Percentiles rank a stretch among this genome's conserved stretches.
These are phyloP conservation scores for Aporrectodea caliginosa DNA, from an alignment of 1,140 invertebrate genomes.

Conservation along the genomic window DNA sequence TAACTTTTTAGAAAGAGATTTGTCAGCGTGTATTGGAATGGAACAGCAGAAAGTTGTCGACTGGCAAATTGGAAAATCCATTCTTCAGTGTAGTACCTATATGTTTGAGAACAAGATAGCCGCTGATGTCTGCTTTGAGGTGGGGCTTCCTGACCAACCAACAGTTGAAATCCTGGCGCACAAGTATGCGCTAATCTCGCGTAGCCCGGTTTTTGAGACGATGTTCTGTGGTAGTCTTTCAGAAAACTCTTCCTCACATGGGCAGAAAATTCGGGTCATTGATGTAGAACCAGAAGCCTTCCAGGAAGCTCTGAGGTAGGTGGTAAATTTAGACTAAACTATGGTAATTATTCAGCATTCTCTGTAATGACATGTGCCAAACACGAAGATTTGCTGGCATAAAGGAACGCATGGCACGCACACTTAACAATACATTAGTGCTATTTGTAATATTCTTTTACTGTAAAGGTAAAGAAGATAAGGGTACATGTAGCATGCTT, in stretches of 20 bases:
- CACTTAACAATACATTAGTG: no score
- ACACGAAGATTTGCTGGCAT: no score
- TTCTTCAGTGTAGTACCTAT: conserved; percentile 10
- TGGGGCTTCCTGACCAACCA: background rate
- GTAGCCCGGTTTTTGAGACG: conserved; percentile 27
- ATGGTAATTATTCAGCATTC: no score
- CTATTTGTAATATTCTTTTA: no score
- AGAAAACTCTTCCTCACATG: background rate
- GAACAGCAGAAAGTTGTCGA: background rate
- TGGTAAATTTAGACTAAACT: no score
- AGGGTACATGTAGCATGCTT: no score
- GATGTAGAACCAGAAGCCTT: conserved; percentile 17
- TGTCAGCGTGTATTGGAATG: no score
- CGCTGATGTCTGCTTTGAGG: conserved; percentile 15
- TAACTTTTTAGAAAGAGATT: no score
- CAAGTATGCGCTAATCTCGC: conserved; percentile 23
- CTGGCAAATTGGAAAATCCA: conserved; percentile 22
- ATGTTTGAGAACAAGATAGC: conserved; percentile 24
- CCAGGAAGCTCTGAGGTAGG: conserved; percentile 17
- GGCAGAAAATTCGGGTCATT: background rate
- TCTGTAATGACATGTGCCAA: no score
- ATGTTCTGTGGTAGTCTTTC: conserved; percentile 17
- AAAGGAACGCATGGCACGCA: no score
- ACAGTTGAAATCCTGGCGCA: conserved; percentile 13
- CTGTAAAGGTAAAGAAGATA: no score